phyloP scores from a whole-genome alignment of 2,797 vertebrate genomes.

The Hippoglossus hippoglossus region DNA sequence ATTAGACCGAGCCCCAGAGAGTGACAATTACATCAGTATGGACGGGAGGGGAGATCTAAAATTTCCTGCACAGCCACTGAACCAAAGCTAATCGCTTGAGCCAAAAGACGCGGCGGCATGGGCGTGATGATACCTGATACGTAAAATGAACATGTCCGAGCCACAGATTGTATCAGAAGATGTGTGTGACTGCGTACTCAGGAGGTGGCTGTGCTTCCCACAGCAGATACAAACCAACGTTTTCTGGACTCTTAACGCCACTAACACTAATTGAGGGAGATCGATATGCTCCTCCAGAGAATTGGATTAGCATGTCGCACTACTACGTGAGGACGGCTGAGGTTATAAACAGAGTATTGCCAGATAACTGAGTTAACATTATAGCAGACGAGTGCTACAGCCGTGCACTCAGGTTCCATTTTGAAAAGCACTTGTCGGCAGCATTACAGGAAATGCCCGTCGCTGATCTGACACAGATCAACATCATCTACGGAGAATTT shows the following conservation, averaged over 20 bases:
- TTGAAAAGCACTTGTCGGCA: conserved; percentile 1
- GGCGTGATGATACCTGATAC: conserved; percentile 26
- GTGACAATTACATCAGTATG: conserved; percentile 29
- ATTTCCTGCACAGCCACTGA: conserved; percentile 38
- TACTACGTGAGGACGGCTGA: conserved; percentile 20
- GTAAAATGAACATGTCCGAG: conserved; percentile 5
- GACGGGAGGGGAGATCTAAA: conserved; percentile 21
- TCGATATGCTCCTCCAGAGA: conserved; percentile 37
- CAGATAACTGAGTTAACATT: conserved; percentile 39
- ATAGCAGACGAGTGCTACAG: conserved; percentile 13
- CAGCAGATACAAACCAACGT: background rate
- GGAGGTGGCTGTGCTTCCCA: conserved; percentile 6
- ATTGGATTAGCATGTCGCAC: conserved; percentile 49
- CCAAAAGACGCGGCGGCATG: conserved; percentile 12
- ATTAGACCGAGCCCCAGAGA: conserved; percentile 41
- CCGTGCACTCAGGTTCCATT: conserved; percentile 13
- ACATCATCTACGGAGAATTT: background rate
- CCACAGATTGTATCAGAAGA: conserved; percentile 5
- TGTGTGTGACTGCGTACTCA: conserved; percentile 23
- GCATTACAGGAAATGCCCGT: conserved; percentile 11
- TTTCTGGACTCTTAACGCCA: conserved; percentile 38
- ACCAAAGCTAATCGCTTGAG: conserved; percentile 28
- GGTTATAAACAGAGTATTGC: conserved; percentile 20
- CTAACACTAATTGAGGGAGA: conserved; percentile 44
- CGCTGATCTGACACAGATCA: background rate